A percentile compares a stretch with the other conserved stretches of the same genome.
These are phyloP conservation scores for Serilophus lunatus DNA, from an alignment of 2,113 vertebrate species.

Conservation along the genomic window DNA sequence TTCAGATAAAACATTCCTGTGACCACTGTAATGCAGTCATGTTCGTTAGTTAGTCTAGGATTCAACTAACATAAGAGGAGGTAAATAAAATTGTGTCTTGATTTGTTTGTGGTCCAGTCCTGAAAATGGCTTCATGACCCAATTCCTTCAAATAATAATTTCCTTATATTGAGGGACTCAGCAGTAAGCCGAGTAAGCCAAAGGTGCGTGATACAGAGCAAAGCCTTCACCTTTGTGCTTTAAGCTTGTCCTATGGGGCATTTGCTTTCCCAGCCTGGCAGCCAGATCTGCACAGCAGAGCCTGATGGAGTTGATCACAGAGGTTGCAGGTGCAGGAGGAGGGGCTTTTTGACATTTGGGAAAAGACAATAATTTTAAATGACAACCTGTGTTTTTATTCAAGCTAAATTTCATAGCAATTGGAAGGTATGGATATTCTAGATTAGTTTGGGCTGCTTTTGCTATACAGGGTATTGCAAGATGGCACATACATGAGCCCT, in stretches of 20 bases:
- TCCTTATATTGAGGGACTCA: not conserved
- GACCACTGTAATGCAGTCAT: not conserved
- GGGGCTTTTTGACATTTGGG: not conserved
- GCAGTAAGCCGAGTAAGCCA: not conserved
- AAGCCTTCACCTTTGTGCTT: not conserved
- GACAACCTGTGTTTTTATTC: not conserved
- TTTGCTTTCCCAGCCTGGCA: not conserved
- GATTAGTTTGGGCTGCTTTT: not conserved
- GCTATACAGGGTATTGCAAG: accelerated
- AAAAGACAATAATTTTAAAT: not conserved
- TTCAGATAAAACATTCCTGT: not conserved
- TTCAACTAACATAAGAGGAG: not conserved
- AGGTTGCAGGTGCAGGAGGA: not conserved
- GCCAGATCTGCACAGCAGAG: not conserved
- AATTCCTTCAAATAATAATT: not conserved
- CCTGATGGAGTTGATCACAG: not conserved
- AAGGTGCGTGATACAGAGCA: not conserved
- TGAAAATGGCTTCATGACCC: not conserved
- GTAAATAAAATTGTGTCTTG: not conserved
- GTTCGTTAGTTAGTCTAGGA: not conserved
- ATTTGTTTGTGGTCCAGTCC: not conserved
- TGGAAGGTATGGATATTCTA: not conserved
- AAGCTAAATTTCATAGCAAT: not conserved
- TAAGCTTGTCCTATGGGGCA: accelerated
- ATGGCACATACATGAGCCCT: not conserved